Base-by-base conservation (phyloP, 2,888 invertebrate genomes). In the Caenorhabditis uteleia region DNA sequence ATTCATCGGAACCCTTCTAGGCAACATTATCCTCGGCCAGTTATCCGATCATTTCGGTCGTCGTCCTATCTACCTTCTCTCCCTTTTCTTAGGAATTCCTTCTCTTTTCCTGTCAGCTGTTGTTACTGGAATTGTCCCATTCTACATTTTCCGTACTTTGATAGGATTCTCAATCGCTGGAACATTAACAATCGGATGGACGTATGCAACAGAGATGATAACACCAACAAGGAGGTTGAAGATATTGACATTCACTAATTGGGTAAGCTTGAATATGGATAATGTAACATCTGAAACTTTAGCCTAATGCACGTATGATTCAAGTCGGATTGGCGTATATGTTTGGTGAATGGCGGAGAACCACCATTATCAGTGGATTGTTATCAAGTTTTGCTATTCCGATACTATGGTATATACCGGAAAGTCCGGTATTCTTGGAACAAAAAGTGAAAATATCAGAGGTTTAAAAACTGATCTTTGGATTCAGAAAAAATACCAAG, bases 301-400 rank as follows among this genome's bases (percentile, higher is more conserved):
- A 64, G 64, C 50, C 64, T 8, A 64, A 64, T 21, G 64, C 64
- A 3, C 45, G 64, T 36, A 57, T 64, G 54, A 49, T 64, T 21
- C 53, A 54, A 47, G 54, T 54, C 7, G 45, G 40, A 4, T n/a
- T 64, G 1, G 57, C 64, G 0, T 64, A 58, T 33, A 10, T 64
- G 4, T 29, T 50, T 7, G 42, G 51, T 7, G 64, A 64, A 42
- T 64, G 64, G 64, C 25, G 21, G 4, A 8, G 38, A 7, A 53
- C 62, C 10, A 50, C 62, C 12, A 57, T 49, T 38, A 38, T 48
- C 8, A 31, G 34, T 38, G 62, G 57, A 12, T 29, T 48, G 10
- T 26, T 64, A 10, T 25, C 62, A 6, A 53, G 40, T 27, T 18
- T 57, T 3, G 34, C 55, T 23, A 43, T 64, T 44, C 62, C 62